Evolutionary conservation across 2,797 vertebrate species (phyloP).

Genomic region (Urocyon cinereoargenteus): DNA sequence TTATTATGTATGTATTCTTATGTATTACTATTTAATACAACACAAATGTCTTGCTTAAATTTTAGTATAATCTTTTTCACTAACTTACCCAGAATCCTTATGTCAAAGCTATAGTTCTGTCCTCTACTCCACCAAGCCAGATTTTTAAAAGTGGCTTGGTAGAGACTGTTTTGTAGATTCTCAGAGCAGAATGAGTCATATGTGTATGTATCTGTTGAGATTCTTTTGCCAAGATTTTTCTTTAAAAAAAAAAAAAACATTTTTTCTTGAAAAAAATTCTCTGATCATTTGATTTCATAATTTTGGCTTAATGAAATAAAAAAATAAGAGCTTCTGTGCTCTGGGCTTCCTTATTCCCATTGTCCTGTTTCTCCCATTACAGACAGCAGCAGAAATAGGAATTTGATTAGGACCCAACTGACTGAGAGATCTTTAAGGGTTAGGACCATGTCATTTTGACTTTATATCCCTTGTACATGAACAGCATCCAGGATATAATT

Average conservation of each 20-base stretch:
- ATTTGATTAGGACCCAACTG: neutral
- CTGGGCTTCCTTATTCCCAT: neutral
- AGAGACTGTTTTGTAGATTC: neutral
- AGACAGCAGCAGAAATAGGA: neutral
- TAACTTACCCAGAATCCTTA: neutral
- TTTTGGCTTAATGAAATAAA: neutral
- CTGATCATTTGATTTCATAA: neutral
- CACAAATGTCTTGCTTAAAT: constrained; percentile 33
- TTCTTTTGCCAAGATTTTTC: neutral
- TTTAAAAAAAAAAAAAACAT: neutral
- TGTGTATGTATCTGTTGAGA: neutral
- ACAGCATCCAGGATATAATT: neutral
- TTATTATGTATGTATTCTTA: neutral
- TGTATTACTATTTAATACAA: constrained; percentile 46
- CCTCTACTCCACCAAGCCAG: neutral
- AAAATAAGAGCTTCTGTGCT: neutral
- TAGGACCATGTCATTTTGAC: neutral
- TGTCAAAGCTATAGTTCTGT: neutral
- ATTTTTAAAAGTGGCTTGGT: neutral
- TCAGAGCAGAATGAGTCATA: neutral
- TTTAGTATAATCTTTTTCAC: constrained; percentile 26
- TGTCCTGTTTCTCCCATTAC: neutral
- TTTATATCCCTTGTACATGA: neutral
- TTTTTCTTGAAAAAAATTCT: neutral
- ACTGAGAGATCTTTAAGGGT: neutral